Base-by-base conservation (phyloP, 2,888 invertebrate species). In the Clistopyga incitator region DNA sequence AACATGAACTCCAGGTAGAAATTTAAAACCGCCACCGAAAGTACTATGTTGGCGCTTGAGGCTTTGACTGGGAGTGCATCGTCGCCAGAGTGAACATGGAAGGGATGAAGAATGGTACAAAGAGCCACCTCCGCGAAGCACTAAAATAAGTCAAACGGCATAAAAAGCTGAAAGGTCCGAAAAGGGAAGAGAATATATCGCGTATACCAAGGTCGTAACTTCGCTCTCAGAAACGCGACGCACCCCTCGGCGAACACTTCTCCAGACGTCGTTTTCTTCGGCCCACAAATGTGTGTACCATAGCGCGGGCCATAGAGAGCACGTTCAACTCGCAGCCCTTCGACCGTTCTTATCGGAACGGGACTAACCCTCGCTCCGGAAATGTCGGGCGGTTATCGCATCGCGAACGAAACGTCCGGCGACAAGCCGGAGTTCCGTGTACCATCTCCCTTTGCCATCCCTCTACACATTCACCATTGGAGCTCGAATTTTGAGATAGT, bases 331-430 rank as follows among this genome's bases (percentile, higher is more conserved):
- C 61, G 20, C 13, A 23, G 25, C 72, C 45, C 72, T 59, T 47
- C 47, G 64, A 18, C 61, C 38, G 77, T 56, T 25, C 83, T 84
- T 84, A 84, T 80, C 80, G 54, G 29, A 2, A 77, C 52, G 54
- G 56, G 80, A 42, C 67, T 72, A 68, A 72, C 77, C 61, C 74
- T 74, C 72, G 68, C 78, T 80, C 80, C 80, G 83, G 84, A 84
- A 84, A 81, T 84, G 78, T 84, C 84, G 81, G 50, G 68, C 67
- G 78, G 81, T 84, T 81, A 84, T 81, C 84, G 70, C 81, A 75
- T 81, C 74, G 65, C 64, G 75, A 52, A 81, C 74, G 78, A 78
- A 84, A 84, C 74, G 81, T 81, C 84, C 84, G 81, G 84, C 70
- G 81, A 81, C 81, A 84, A 84, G 84, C 50, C 59, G 54, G 42